A percentile compares a stretch with the other conserved stretches of the same genome.
Conservation (phyloP, 2,888 invertebrate species). For the Clivina fossor region DNA sequence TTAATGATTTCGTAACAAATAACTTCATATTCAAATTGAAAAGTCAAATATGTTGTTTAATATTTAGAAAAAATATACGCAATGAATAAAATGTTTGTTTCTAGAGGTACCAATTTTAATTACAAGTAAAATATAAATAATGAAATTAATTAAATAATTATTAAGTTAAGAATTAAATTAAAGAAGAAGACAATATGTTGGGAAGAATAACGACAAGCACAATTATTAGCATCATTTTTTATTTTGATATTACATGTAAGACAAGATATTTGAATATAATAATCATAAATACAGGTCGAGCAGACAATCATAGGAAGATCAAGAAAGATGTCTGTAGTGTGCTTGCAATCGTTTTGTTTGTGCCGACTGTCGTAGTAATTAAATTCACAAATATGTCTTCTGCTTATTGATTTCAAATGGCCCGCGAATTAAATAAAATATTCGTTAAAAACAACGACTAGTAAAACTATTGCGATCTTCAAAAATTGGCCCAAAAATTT, state of each 20-base stretch:
- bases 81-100: too few species aligned
- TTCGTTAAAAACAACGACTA: slow-evolving; percentile 44
- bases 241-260: slow-evolving; percentile 52
- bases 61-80: too few species aligned
- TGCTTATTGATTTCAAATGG: too few species aligned
- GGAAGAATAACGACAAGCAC: not conserved
- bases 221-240: slow-evolving; percentile 49
- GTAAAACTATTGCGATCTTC: slow-evolving; percentile 48
- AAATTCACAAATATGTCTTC: too few species aligned
- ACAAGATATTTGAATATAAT: slow-evolving; percentile 48
- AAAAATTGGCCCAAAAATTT: too few species aligned
- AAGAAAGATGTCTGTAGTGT: slow-evolving; percentile 48
- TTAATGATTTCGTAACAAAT: too few species aligned
- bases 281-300: slow-evolving; percentile 51
- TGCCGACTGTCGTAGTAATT: slow-evolving; percentile 25
- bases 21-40: too few species aligned
- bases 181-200: too few species aligned
- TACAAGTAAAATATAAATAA: too few species aligned
- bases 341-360: slow-evolving; percentile 43
- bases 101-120: too few species aligned
- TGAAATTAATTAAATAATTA: not conserved
- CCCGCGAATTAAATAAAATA: slow-evolving; percentile 42
- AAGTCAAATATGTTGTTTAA: too few species aligned
- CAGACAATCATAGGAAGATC: slow-evolving; percentile 52
- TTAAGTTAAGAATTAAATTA: too few species aligned